These are phyloP conservation scores for Brachionichthys hirsutus DNA, from an alignment of 2,113 vertebrate species.

Conservation along the genomic window DNA sequence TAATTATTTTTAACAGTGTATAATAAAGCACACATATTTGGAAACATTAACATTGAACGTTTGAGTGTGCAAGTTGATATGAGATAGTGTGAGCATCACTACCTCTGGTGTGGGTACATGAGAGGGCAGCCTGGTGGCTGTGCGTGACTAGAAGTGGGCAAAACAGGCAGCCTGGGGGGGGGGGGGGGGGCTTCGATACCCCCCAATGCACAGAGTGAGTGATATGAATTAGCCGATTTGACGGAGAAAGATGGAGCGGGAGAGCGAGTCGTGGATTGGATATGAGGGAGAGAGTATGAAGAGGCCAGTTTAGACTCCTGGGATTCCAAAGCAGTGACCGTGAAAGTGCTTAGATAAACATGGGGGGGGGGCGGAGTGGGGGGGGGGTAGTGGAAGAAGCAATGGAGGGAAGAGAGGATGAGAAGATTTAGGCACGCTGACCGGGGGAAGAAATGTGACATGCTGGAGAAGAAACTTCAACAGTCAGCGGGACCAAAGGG, in stretches of 20 bases:
- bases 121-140: conserved; percentile 40
- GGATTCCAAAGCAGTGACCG: conserved; percentile 83
- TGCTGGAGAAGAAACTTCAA: conserved; percentile 43
- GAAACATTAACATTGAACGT: background rate
- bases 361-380: conserved; percentile 63
- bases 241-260: conserved; percentile 76
- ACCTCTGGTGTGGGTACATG: conserved; percentile 29
- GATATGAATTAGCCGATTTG: conserved; percentile 76
- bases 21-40: conserved; percentile 8
- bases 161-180: conserved; percentile 64
- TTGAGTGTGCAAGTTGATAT: conserved; percentile 1
- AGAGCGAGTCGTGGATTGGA: conserved; percentile 55
- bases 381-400: conserved; percentile 42
- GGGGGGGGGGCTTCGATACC: conserved; percentile 55
- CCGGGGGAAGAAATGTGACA: conserved; percentile 56
- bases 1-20: conserved; percentile 3
- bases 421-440: conserved; percentile 48
- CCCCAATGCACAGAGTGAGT: conserved; percentile 45
- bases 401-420: conserved; percentile 42
- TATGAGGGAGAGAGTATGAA: conserved; percentile 44
- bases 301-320: conserved; percentile 76
- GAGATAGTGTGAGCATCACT: conserved; percentile 16
- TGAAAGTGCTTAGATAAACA: conserved; percentile 87
- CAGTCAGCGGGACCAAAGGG: conserved; percentile 29
- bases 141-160: conserved; percentile 76